phyloP scores from a whole-genome alignment of 2,113 vertebrate species.

The Mustela nigripes region DNA sequence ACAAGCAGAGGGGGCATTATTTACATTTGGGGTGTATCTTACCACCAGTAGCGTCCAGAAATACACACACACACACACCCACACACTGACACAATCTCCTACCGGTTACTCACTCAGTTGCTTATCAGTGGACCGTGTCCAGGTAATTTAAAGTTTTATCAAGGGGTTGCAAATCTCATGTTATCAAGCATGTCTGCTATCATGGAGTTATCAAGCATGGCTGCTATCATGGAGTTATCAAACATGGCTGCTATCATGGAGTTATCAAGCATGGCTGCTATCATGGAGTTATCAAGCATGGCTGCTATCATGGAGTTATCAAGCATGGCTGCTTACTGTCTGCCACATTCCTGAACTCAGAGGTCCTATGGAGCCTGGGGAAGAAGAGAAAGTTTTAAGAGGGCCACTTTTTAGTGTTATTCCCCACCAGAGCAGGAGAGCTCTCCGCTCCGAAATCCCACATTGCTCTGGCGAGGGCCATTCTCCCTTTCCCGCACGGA shows the following conservation, averaged over 20 bases:
- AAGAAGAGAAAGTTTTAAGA: neutral
- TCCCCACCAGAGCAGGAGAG: neutral
- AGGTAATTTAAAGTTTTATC: neutral
- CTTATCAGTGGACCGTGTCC: neutral
- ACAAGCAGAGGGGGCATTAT: neutral
- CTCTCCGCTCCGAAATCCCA: neutral
- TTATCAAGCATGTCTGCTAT: too few species aligned
- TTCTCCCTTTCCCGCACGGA: neutral
- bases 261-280: neutral
- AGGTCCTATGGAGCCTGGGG: neutral
- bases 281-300: too few species aligned
- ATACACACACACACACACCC: neutral
- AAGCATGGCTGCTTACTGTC: neutral
- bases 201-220: neutral
- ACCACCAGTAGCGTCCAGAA: neutral
- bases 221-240: neutral
- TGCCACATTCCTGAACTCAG: neutral
- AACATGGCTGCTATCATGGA: neutral
- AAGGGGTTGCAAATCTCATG: neutral
- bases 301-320: too few species aligned
- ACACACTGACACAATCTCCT: neutral
- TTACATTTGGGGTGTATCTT: constrained; percentile 6
- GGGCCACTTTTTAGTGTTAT: neutral
- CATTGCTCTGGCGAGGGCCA: neutral
- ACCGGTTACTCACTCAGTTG: neutral